These are phyloP conservation scores for Vannuccia rotundouncinata DNA, from an alignment of 2,888 invertebrate species.

Conservation along the genomic window DNA sequence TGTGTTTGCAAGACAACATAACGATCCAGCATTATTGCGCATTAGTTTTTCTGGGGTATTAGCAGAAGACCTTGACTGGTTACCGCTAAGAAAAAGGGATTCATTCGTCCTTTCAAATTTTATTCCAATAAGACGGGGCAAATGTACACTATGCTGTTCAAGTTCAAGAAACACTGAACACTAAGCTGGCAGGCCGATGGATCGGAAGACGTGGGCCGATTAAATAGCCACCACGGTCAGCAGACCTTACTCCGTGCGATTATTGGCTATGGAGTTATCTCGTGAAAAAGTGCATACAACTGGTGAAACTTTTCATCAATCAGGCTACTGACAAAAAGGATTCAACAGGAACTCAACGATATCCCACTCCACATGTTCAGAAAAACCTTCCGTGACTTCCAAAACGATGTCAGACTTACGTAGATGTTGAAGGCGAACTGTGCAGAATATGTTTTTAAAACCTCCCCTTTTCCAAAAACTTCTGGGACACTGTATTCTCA, in stretches of 20 bases:
- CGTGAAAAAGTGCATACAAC: not conserved
- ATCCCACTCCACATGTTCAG: not conserved
- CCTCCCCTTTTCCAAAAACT: no score
- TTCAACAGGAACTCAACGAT: not conserved
- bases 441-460: no score
- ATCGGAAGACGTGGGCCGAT: constrained; percentile 14
- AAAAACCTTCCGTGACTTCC: not conserved
- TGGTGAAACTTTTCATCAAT: not conserved
- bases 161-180: not conserved
- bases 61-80: not conserved
- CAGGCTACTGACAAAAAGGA: not conserved
- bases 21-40: not conserved
- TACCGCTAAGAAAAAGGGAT: constrained; percentile 14
- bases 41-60: constrained; percentile 13
- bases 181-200: not conserved
- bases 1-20: not conserved
- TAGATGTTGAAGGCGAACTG: not conserved
- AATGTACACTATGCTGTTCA: constrained; percentile 21
- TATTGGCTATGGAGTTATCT: not conserved
- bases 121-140: constrained; percentile 19
- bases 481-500: no score
- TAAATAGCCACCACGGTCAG: not conserved
- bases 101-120: constrained; percentile 4
- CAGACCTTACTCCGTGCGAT: constrained; percentile 21
- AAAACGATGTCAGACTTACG: not conserved